Base-by-base conservation (phyloP, 2,888 invertebrate genomes). In the Homarus gammarus region DNA sequence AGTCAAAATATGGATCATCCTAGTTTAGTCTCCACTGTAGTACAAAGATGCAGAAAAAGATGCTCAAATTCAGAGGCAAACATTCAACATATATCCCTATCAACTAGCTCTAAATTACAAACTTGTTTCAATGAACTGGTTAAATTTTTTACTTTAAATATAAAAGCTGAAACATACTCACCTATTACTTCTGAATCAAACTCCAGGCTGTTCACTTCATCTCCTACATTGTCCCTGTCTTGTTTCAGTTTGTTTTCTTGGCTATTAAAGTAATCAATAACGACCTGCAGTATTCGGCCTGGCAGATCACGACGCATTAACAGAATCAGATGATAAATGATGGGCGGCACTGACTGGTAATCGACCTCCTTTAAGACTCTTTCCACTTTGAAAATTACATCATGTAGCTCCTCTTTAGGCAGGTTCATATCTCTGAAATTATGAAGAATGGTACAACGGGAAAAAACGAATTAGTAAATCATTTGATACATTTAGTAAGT, bases 381-480 rank as follows among this genome's bases (percentile, higher is more conserved):
- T 49, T 89, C 87, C n/a, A 89, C 91, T 64, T 91, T 91, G 49
- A 73, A 70, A 27, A 91, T 86, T n/a, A 91, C 87, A 82, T 91
- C 89, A 33, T 82, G 72, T 15, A 91, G 64, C 44, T 89, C 87
- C 27, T 86, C 86, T 44, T 91, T 87, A n/a, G 88, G 88, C 51
- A 91, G 68, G 70, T 86, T 81, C 77, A 91, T 83, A 68, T 91
- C 91, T 72, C 91, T 91, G 84, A 38, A 36, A 84, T 38, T 3
- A 38, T 31, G 10, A 0, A 38, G 27, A 27, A 12, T 5, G 5
- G 40, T 56, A 49, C 56, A 56, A 18, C 18, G 15, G 56, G 56
- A 18, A 56, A 56, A 10, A 0, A 72, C 15, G 31, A 72, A 10
- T 2, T 18, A 72, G 31, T 27, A 31, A 10, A n/a, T n/a, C n/a